Percentiles rank a stretch among this genome's conserved stretches.
phyloP scores from a whole-genome alignment of 1,140 invertebrate genomes.

The Ctenoplectra terminalis region DNA sequence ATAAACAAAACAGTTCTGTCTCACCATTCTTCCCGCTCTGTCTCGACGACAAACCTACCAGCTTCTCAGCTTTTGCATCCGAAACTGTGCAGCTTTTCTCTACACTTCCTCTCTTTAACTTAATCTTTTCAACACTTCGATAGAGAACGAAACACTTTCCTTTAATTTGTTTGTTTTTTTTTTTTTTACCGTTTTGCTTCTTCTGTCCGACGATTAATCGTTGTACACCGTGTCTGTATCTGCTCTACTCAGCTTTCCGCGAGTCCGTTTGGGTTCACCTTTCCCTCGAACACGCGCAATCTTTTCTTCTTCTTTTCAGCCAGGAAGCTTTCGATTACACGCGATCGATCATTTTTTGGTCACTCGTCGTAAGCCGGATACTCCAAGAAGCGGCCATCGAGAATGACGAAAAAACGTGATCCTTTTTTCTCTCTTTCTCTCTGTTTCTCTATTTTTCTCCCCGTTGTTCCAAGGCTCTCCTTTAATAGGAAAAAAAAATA shows the following conservation, averaged over 20 bases:
- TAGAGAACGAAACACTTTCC: constrained; percentile 47
- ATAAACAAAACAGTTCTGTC: not conserved
- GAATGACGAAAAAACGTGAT: too few species aligned
- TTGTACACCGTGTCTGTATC: constrained; percentile 48
- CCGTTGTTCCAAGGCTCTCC: not conserved
- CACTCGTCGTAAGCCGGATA: too few species aligned
- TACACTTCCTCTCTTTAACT: constrained; percentile 31
- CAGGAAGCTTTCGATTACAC: not conserved
- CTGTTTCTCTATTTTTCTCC: not conserved
- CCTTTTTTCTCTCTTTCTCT: too few species aligned
- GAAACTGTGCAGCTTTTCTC: constrained; percentile 75
- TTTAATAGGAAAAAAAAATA: not conserved
- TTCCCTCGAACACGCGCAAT: not conserved
- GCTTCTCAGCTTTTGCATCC: constrained; percentile 80
- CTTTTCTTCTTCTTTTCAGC: not conserved
- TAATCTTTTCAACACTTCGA: constrained; percentile 39
- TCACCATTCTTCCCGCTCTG: not conserved
- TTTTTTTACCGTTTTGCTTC: constrained; percentile 60
- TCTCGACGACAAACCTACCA: constrained; percentile 54
- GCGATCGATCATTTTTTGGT: too few species aligned
- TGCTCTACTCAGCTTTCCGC: constrained; percentile 43
- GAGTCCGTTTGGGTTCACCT: too few species aligned
- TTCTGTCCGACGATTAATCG: constrained; percentile 61
- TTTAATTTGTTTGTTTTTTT: too few species aligned
- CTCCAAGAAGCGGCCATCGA: too few species aligned